A percentile compares a stretch with the other conserved stretches of the same genome.
Evolutionary conservation across 2,113 vertebrate species (phyloP).

Genomic region (Hippocampus mohnikei): DNA sequence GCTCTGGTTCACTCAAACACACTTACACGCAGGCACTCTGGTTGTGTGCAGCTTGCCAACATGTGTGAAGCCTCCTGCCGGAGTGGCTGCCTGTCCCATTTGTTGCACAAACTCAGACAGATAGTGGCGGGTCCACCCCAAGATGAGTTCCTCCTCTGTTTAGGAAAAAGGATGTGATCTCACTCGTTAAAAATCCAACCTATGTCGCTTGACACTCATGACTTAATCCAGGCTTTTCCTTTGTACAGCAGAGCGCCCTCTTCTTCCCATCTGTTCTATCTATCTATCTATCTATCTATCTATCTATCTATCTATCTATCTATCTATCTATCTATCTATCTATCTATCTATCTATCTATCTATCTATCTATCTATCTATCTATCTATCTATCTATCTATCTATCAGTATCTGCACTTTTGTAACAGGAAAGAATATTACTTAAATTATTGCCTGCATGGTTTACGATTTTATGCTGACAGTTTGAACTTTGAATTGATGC

Average conservation of each 20-base stretch:
- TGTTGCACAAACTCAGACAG: conserved; percentile 41
- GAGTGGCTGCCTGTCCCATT: conserved; percentile 58
- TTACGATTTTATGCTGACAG: background rate
- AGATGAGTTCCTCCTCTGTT: conserved; percentile 78
- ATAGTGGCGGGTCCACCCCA: conserved; percentile 62
- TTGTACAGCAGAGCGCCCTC: conserved; percentile 65
- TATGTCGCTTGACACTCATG: conserved; percentile 83
- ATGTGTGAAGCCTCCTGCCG: conserved; percentile 54
- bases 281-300: conserved; percentile 5
- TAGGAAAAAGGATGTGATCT: conserved; percentile 87
- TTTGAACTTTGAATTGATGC: no score
- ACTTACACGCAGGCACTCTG: conserved; percentile 8
- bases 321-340: background rate
- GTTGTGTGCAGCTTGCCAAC: conserved; percentile 48
- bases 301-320: conserved; percentile 15
- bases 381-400: no score
- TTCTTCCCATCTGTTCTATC: conserved; percentile 35
- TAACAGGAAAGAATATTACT: background rate
- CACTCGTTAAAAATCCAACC: conserved; percentile 85
- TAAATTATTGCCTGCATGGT: background rate
- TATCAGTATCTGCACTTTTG: background rate
- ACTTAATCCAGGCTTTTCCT: conserved; percentile 83
- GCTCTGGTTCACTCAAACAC: conserved; percentile 24
- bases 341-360: conserved; percentile 4
- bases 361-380: background rate